Conservation (phyloP, 23 tunicate species). For the Ciona savignyi region DNA sequence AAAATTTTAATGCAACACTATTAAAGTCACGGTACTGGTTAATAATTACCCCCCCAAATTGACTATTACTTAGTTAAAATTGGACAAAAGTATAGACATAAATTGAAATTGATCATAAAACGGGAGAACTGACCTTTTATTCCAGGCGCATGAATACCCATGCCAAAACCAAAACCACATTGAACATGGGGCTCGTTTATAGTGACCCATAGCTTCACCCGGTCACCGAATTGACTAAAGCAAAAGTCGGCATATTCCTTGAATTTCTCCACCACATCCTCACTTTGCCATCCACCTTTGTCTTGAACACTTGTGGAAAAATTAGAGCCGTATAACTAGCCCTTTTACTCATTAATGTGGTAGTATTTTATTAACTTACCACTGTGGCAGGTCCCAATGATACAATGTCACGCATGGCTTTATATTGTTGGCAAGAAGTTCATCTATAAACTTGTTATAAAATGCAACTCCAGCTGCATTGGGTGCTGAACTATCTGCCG, state of each 20-base stretch:
- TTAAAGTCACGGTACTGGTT: no score
- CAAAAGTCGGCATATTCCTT: slow-evolving; percentile 85
- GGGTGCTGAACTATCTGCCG: slow-evolving; percentile 33
- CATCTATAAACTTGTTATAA: slow-evolving; percentile 77
- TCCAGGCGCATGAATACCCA: slow-evolving; percentile 87
- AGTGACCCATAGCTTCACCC: slow-evolving; percentile 87
- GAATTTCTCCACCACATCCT: slow-evolving; percentile 51
- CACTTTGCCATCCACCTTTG: slow-evolving; percentile 85
- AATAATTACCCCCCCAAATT: not conserved
- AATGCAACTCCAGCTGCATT: slow-evolving; percentile 62
- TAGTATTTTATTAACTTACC: slow-evolving; percentile 12
- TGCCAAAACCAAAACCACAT: slow-evolving; percentile 47
- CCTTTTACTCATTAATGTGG: not conserved
- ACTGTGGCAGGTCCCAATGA: slow-evolving; percentile 91
- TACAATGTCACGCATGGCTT: slow-evolving; percentile 80
- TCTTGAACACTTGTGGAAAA: slow-evolving; percentile 68
- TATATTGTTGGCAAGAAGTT: slow-evolving; percentile 39
- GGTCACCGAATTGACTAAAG: slow-evolving; percentile 70
- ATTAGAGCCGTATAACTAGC: no score
- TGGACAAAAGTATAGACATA: not conserved
- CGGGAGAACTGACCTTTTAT: slow-evolving; percentile 23
- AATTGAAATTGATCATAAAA: not conserved
- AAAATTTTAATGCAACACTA: no score
- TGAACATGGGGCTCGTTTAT: slow-evolving; percentile 85
- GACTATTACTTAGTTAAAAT: not conserved